Conservation (phyloP, 2,888 invertebrate species). For the Fabriciana adippe region DNA sequence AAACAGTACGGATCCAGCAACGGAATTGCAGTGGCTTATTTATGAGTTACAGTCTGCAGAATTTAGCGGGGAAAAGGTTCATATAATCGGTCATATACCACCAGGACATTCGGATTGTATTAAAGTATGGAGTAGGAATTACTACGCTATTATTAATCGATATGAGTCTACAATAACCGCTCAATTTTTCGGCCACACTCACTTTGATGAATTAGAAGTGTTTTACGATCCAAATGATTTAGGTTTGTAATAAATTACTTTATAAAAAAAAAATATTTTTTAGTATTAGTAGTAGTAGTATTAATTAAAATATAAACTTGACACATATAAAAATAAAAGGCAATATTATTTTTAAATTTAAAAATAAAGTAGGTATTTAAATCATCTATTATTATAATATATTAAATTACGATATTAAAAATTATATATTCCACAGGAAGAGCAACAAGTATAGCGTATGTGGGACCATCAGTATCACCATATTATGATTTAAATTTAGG, state of each 20-base stretch:
- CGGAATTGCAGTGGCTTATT: constrained; percentile 97
- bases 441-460: constrained; percentile 93
- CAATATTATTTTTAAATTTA: too few species aligned
- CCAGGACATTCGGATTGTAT: constrained; percentile 96
- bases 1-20: constrained; percentile 98
- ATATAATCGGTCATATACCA: constrained; percentile 98
- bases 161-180: constrained; percentile 95
- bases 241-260: constrained; percentile 62
- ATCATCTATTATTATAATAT: too few species aligned
- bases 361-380: too few species aligned
- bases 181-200: constrained; percentile 97
- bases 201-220: constrained; percentile 96
- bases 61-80: constrained; percentile 96
- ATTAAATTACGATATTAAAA: too few species aligned
- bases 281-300: too few species aligned
- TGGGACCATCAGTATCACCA: constrained; percentile 97
- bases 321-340: too few species aligned
- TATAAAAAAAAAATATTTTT: too few species aligned
- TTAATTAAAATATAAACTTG: too few species aligned
- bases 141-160: constrained; percentile 92
- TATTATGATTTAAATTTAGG: constrained; percentile 96
- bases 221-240: constrained; percentile 94
- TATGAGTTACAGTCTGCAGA: constrained; percentile 97
- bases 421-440: constrained; percentile 77
- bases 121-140: constrained; percentile 97